Evolutionary conservation across 2,797 vertebrate species (phyloP).

Genomic region (Borostomias antarcticus): DNA sequence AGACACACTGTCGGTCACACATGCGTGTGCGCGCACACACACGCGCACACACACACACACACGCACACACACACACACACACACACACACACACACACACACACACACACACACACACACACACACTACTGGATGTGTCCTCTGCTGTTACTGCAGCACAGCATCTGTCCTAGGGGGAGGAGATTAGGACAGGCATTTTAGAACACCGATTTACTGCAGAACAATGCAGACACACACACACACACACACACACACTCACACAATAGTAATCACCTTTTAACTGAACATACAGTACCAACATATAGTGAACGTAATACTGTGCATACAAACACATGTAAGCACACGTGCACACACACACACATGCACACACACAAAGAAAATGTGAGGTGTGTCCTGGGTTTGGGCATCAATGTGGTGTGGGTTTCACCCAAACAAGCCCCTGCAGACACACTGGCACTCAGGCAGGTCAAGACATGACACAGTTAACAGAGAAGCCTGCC

Average conservation of each 20-base stretch:
- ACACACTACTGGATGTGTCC: background rate
- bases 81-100: constrained; percentile 2
- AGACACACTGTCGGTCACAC: background rate
- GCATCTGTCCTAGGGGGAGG: background rate
- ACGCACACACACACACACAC: background rate
- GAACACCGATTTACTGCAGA: constrained; percentile 36
- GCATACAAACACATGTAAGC: no score
- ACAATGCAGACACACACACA: background rate
- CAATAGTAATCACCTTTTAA: background rate
- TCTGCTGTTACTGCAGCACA: constrained; percentile 1
- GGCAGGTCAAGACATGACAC: background rate
- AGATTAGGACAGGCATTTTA: constrained; percentile 5
- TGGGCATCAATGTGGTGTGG: background rate
- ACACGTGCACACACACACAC: background rate
- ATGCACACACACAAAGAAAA: constrained; percentile 6
- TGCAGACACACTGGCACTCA: background rate
- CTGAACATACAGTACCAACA: no score
- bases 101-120: background rate
- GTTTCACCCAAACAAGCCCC: background rate
- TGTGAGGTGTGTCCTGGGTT: no score
- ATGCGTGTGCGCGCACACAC: no score
- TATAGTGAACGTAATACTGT: no score
- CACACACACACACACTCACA: constrained; percentile 10
- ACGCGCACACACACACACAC: background rate
- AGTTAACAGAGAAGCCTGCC: no score